These are phyloP conservation scores for Aricia agestis DNA, from an alignment of 1,140 invertebrate species.

Conservation along the genomic window DNA sequence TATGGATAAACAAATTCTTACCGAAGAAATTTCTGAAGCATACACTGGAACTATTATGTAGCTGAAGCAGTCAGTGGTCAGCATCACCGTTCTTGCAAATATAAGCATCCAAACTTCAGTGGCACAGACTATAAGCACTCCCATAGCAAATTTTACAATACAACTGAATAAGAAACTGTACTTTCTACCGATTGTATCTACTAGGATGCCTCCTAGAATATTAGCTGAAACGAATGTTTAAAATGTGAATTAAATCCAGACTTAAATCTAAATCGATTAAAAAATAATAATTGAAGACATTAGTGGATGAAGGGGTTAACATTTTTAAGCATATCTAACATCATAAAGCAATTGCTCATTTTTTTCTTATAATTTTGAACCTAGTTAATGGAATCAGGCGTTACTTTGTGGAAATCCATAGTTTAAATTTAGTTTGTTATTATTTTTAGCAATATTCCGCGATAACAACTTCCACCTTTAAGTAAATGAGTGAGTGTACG, in stretches of 20 bases:
- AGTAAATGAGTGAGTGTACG: too few species aligned
- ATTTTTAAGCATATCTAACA: too few species aligned
- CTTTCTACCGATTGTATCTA: conserved; percentile 12
- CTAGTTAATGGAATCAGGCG: too few species aligned
- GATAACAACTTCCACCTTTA: too few species aligned
- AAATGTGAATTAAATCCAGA: background rate
- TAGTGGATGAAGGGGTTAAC: too few species aligned
- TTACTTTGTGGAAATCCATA: too few species aligned
- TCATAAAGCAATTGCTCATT: too few species aligned
- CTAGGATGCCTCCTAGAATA: background rate
- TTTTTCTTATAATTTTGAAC: too few species aligned
- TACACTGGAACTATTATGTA: conserved; percentile 40
- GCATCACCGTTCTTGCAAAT: conserved; percentile 28
- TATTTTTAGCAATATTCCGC: too few species aligned
- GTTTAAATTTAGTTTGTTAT: too few species aligned
- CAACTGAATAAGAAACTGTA: background rate
- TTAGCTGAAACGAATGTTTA: conserved; percentile 12
- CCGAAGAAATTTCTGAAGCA: conserved; percentile 43
- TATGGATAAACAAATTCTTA: conserved; percentile 26
- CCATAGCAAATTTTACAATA: background rate
- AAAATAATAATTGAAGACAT: too few species aligned
- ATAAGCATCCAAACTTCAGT: conserved; percentile 40
- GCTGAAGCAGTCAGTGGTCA: conserved; percentile 27
- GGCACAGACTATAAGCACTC: conserved; percentile 30
- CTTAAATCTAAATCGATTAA: background rate